A percentile compares a stretch with the other conserved stretches of the same genome.
Conservation (phyloP, 2,113 vertebrate genomes). For the Nansenia antarctica region DNA sequence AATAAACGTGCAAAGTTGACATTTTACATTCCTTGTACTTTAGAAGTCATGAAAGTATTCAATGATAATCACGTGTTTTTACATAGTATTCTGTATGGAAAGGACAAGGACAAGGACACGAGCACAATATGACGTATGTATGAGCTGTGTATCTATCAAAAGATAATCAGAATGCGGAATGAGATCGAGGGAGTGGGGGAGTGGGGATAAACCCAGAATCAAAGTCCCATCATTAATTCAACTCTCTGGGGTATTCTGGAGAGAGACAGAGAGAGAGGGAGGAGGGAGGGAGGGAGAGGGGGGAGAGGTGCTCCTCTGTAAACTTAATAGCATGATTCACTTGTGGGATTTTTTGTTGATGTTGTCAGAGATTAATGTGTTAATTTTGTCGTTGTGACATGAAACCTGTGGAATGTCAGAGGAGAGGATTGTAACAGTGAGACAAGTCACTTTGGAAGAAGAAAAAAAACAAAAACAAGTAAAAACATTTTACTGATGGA, state of each 20-base stretch:
- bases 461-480: no score
- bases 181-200: neutral
- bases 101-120: constrained; percentile 38
- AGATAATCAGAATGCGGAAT: constrained; percentile 30
- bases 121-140: constrained; percentile 50
- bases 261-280: no score
- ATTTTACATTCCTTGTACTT: constrained; percentile 24
- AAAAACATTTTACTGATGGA: neutral
- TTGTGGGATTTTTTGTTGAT: constrained; percentile 16
- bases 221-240: constrained; percentile 7
- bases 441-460: no score
- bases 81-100: constrained; percentile 8
- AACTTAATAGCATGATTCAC: constrained; percentile 32
- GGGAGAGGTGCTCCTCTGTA: constrained; percentile 18
- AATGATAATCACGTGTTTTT: constrained; percentile 39
- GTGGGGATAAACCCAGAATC: neutral
- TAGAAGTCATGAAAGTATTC: constrained; percentile 32
- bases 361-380: constrained; percentile 13
- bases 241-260: constrained; percentile 19
- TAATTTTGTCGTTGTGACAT: neutral
- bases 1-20: constrained; percentile 30
- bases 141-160: constrained; percentile 44
- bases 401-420: constrained; percentile 17
- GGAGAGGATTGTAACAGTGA: neutral
- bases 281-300: no score